Evolutionary conservation across 2,797 vertebrate species (phyloP).

Genomic region (Clarias laeviceps): DNA sequence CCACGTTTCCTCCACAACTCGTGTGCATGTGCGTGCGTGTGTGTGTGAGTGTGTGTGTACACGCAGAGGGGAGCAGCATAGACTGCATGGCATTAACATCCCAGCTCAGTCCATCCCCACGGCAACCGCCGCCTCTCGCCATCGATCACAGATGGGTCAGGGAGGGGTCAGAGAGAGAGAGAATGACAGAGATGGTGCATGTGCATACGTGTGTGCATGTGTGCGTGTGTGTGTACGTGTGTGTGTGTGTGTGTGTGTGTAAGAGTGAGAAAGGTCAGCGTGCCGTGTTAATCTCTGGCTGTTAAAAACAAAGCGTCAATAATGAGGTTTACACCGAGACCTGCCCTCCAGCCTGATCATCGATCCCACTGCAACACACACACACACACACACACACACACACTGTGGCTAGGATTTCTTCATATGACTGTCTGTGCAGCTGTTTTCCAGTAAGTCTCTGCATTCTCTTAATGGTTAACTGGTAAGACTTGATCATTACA

Average conservation of each 20-base stretch:
- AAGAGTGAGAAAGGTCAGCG: conserved; percentile 8
- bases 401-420: background rate
- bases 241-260: background rate
- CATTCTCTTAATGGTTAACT: background rate
- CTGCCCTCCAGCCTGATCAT: conserved; percentile 31
- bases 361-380: conserved; percentile 28
- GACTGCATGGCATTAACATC: conserved; percentile 34
- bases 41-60: conserved; percentile 13
- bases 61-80: conserved; percentile 2
- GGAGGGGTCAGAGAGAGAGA: conserved; percentile 24
- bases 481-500: background rate
- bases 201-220: background rate
- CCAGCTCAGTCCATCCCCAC: conserved; percentile 27
- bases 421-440: conserved; percentile 1
- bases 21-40: background rate
- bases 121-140: conserved; percentile 6
- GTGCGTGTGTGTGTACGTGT: background rate
- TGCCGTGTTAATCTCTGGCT: conserved; percentile 42
- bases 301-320: conserved; percentile 51
- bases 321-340: conserved; percentile 40
- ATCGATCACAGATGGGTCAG: conserved; percentile 30
- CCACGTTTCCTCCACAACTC: conserved; percentile 40
- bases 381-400: conserved; percentile 2
- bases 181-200: background rate
- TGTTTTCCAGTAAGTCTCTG: background rate